Evolutionary conservation across 2,888 invertebrate species (phyloP).

Genomic region (Drosophila seclusa): DNA sequence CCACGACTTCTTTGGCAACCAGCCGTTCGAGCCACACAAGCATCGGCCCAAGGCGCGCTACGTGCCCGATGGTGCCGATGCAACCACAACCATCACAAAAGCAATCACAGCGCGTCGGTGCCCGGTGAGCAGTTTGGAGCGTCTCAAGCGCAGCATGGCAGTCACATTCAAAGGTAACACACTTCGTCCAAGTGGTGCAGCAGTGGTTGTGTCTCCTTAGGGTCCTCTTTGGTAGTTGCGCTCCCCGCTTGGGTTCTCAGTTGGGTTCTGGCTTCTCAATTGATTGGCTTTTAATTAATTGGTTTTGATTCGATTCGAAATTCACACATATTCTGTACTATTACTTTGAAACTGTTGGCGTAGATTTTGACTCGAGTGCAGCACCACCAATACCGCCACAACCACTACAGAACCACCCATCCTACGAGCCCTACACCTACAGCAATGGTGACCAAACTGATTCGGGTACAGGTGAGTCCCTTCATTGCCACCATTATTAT

Average conservation of each 20-base stretch:
- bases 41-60: slow-evolving; percentile 92
- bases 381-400: slow-evolving; percentile 86
- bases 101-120: slow-evolving; percentile 82
- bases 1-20: slow-evolving; percentile 87
- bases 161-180: slow-evolving; percentile 83
- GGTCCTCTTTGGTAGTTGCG: background rate
- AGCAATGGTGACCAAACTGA: slow-evolving; percentile 49
- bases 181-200: slow-evolving; percentile 9
- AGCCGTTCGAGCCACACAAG: slow-evolving; percentile 90
- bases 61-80: slow-evolving; percentile 87
- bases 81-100: slow-evolving; percentile 87
- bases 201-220: slow-evolving; percentile 46
- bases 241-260: slow-evolving; percentile 26
- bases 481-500: background rate
- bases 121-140: slow-evolving; percentile 84
- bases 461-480: slow-evolving; percentile 50
- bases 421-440: slow-evolving; percentile 85
- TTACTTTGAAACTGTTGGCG: slow-evolving; percentile 60
- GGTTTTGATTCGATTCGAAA: slow-evolving; percentile 52
- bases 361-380: slow-evolving; percentile 82
- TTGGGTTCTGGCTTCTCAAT: slow-evolving; percentile 7
- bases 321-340: slow-evolving; percentile 42
- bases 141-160: slow-evolving; percentile 71
- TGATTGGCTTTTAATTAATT: slow-evolving; percentile 35
- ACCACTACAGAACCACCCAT: slow-evolving; percentile 85